Evolutionary conservation across 64 coral and sea anemone genomes (phyloP).

Genomic region (Stylophora pistillata): DNA sequence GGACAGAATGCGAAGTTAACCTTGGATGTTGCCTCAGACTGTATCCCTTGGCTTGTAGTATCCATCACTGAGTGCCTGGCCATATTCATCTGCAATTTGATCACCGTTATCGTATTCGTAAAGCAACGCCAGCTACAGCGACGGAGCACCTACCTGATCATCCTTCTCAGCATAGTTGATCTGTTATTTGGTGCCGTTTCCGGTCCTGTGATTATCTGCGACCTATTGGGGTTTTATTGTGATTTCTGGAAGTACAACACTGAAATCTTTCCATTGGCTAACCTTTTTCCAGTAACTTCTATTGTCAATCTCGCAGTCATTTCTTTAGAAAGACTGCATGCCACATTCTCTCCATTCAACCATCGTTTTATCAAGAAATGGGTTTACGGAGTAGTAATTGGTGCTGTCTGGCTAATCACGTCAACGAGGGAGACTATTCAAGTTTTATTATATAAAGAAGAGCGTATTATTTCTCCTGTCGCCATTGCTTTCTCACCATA

Average conservation of each 20-base stretch:
- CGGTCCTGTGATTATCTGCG: background rate
- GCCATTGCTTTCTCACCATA: too few relatives aligned
- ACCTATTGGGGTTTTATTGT: background rate
- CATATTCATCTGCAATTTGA: too few relatives aligned
- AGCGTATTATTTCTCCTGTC: too few relatives aligned
- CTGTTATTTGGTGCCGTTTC: background rate
- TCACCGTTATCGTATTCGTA: too few relatives aligned
- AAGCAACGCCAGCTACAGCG: too few relatives aligned
- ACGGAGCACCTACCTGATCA: too few relatives aligned
- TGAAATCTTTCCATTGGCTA: background rate
- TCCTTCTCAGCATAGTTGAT: too few relatives aligned
- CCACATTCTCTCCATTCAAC: background rate
- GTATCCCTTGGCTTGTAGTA: too few relatives aligned
- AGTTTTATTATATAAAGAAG: background rate
- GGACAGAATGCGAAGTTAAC: too few relatives aligned
- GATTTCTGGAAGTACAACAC: background rate
- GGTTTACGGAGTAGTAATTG: background rate
- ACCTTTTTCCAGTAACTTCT: constrained; percentile 11
- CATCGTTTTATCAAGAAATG: background rate
- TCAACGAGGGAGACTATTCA: background rate
- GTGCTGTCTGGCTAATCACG: background rate
- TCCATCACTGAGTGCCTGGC: too few relatives aligned
- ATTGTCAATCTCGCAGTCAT: constrained; percentile 8
- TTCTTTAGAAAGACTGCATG: constrained; percentile 28
- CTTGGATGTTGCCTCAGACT: too few relatives aligned